Conservation (phyloP, 1,140 invertebrate genomes). For the Temnothorax curvispinosus region DNA sequence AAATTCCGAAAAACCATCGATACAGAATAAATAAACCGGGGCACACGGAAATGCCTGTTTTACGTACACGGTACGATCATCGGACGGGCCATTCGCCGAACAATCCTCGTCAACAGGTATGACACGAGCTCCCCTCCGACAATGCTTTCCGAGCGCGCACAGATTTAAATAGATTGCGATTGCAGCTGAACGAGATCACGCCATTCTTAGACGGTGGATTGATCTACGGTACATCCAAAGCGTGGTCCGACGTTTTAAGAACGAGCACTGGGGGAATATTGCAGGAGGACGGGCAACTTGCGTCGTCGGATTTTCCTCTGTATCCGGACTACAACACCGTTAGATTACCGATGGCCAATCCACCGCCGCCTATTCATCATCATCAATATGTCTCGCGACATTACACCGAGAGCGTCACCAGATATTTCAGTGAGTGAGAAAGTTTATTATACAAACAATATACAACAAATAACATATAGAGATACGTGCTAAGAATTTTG, state of each 20-base stretch:
- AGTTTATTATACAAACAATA: too few species aligned
- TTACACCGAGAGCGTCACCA: constrained; percentile 82
- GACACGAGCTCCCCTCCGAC: neutral
- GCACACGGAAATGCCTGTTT: constrained; percentile 84
- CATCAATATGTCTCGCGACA: constrained; percentile 79
- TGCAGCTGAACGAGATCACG: constrained; percentile 88
- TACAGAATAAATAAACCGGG: constrained; percentile 71
- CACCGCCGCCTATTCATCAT: constrained; percentile 87
- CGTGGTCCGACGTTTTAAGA: constrained; percentile 87
- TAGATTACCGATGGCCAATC: constrained; percentile 87
- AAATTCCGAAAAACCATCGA: constrained; percentile 83
- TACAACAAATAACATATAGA: neutral
- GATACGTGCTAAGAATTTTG: too few species aligned
- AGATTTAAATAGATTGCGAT: neutral
- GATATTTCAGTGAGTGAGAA: constrained; percentile 87
- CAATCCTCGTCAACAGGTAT: constrained; percentile 87
- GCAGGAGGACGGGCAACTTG: constrained; percentile 82
- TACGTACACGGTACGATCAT: constrained; percentile 85
- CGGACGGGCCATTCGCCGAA: constrained; percentile 85
- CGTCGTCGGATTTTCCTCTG: constrained; percentile 78
- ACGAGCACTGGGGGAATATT: constrained; percentile 85
- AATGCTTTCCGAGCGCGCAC: too few species aligned
- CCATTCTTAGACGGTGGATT: constrained; percentile 88
- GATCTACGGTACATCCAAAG: constrained; percentile 88
- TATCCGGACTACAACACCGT: constrained; percentile 87